Evolutionary conservation across 1,140 invertebrate genomes (phyloP).

Genomic region (Dicyema japonicum): DNA sequence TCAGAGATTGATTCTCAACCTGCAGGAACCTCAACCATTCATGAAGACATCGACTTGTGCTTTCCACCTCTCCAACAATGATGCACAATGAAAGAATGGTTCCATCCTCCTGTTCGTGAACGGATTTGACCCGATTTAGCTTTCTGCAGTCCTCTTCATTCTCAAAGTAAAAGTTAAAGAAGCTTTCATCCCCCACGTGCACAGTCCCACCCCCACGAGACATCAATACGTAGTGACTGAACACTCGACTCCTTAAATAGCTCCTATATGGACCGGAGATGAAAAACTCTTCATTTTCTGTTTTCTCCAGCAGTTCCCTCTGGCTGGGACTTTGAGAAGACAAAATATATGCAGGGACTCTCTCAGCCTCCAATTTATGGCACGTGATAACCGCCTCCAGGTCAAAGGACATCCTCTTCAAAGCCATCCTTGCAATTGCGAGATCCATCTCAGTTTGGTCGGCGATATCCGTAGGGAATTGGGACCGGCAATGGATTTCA

Average conservation of each 20-base stretch:
- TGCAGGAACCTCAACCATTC: too few species aligned
- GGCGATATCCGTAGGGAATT: constrained; percentile 17
- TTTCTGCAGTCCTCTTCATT: too few species aligned
- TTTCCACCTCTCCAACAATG: constrained; percentile 44
- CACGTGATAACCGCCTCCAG: constrained; percentile 29
- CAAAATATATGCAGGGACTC: constrained; percentile 69
- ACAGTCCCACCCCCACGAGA: too few species aligned
- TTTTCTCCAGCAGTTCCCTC: constrained; percentile 27
- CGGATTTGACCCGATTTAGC: too few species aligned
- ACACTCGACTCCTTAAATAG: too few species aligned
- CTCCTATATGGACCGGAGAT: too few species aligned
- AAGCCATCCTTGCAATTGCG: constrained; percentile 46
- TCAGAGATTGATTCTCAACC: too few species aligned
- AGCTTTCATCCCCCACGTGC: too few species aligned
- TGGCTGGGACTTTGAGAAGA: constrained; percentile 49
- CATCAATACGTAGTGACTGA: too few species aligned
- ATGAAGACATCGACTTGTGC: too few species aligned
- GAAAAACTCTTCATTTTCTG: constrained; percentile 6
- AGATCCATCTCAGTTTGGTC: constrained; percentile 8
- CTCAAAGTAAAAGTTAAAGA: too few species aligned
- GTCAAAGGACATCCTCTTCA: constrained; percentile 57
- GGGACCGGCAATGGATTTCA: constrained; percentile 55
- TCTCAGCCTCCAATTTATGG: constrained; percentile 30
- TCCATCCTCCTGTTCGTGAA: constrained; percentile 74
- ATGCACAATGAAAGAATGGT: constrained; percentile 48